Evolutionary conservation across 1,140 invertebrate genomes (phyloP).

Genomic region (Temnothorax longispinosus): DNA sequence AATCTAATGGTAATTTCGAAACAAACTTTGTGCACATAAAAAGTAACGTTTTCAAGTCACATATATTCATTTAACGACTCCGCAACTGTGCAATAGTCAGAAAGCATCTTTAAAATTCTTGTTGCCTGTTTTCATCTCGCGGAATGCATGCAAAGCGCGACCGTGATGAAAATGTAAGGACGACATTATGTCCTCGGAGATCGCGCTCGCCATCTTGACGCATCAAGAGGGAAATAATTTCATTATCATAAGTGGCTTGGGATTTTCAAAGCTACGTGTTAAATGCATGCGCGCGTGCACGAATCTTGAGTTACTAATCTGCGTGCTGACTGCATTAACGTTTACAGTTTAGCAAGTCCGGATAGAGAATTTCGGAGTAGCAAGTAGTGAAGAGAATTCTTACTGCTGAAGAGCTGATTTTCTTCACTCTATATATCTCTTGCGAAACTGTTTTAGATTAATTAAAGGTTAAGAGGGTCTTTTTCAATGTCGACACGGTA

Average conservation of each 20-base stretch:
- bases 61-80: not conserved
- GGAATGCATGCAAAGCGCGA: not conserved
- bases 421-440: not conserved
- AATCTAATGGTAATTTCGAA: not conserved
- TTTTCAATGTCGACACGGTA: not conserved
- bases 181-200: slow-evolving; percentile 28
- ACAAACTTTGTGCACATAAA: not conserved
- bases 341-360: slow-evolving; percentile 45
- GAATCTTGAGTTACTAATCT: slow-evolving; percentile 37
- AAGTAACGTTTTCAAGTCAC: not conserved
- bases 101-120: slow-evolving; percentile 1
- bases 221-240: slow-evolving; percentile 51
- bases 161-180: slow-evolving; percentile 28
- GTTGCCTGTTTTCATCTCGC: not conserved
- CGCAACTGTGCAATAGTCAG: not conserved
- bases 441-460: slow-evolving; percentile 12
- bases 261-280: slow-evolving; percentile 49
- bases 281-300: slow-evolving; percentile 18
- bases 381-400: not conserved
- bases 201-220: not conserved
- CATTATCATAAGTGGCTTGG: slow-evolving; percentile 53
- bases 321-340: slow-evolving; percentile 24
- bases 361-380: slow-evolving; percentile 37
- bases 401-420: not conserved
- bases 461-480: slow-evolving; percentile 23